Base-by-base conservation (phyloP, 2,113 vertebrate genomes). In the Hippocampus zosterae region DNA sequence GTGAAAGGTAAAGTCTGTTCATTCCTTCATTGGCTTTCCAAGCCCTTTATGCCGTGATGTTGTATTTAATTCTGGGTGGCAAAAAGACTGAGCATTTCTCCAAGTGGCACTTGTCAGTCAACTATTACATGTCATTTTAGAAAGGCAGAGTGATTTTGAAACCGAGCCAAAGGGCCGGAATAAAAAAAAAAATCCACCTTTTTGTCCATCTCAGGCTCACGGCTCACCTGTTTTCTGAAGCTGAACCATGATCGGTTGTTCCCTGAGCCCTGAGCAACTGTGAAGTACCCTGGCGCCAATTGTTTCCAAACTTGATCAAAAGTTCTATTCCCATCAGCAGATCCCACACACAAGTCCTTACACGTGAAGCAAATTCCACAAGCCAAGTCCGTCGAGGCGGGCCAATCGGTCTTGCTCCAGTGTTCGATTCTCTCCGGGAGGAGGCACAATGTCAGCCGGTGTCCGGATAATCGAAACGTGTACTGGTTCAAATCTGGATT, bases 401-500 rank as follows among this genome's bases (percentile, higher is more conserved):
- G 63, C 41, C 41, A 65, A 9, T 46, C n/a, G 23, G 23, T 65
- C 23, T 46, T 42, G 12, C 13, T 65, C 40, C 63, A 65, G 41
- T 65, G 63, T 65, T 27, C 41, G 5, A 46, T 65, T 25, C 7
- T 65, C 13, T 27, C 63, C 0, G 8, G 16, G 23, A 46, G 42
- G 23, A 16, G 27, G 23, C 23, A 40, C 19, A 21, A 65, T 8
- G 15, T 23, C 23, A 15, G 23, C 23, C 23, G 3, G 23, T 65
- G 63, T 65, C 41, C 63, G n/a, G 11, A 42, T 3, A 13, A 65
- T 23, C 7, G n/a, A n/a, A 64, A 5, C 13, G 63, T 65, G n/a
- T 65, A 65, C 41, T 65, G 63, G 63, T 65, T 65, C n/a, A 65
- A 65, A 46, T 65, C 63, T 1, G 42, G 63, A 27, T 65, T 23